Percentiles rank a stretch among this genome's conserved stretches.
Conservation (phyloP, 2,888 invertebrate genomes). For the Nebria brevicollis region DNA sequence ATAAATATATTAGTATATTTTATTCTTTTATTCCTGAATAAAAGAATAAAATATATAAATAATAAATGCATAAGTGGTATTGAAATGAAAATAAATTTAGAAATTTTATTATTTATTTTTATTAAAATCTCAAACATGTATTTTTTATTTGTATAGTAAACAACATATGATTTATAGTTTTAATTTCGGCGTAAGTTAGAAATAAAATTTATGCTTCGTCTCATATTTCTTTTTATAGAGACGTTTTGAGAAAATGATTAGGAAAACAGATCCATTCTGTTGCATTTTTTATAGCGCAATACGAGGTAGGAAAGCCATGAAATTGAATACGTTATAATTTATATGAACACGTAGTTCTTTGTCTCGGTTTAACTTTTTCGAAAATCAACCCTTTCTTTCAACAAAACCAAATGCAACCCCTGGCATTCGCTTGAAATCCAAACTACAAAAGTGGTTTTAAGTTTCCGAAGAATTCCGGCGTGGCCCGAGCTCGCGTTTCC, state of each 20-base stretch:
- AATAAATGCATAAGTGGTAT: no score
- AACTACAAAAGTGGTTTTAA: constrained; percentile 14
- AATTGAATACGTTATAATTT: no score
- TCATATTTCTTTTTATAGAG: no score
- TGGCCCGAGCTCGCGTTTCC: constrained; percentile 35
- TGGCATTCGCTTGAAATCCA: background rate
- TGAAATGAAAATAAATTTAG: no score
- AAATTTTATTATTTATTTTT: background rate
- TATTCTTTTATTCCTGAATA: no score
- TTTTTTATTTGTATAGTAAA: background rate
- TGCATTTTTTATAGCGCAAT: no score
- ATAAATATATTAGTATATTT: background rate
- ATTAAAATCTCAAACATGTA: background rate
- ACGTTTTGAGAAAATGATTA: no score
- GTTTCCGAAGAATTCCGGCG: constrained; percentile 32
- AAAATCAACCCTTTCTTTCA: background rate
- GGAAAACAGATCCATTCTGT: no score
- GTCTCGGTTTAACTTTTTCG: background rate
- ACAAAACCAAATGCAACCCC: background rate
- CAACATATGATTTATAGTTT: background rate
- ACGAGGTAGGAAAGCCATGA: no score
- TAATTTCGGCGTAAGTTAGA: no score
- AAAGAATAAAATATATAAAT: no score
- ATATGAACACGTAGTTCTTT: background rate
- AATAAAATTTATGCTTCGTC: no score